Base-by-base conservation (phyloP, 2,113 vertebrate species). In the Oncorhynchus gorbuscha region DNA sequence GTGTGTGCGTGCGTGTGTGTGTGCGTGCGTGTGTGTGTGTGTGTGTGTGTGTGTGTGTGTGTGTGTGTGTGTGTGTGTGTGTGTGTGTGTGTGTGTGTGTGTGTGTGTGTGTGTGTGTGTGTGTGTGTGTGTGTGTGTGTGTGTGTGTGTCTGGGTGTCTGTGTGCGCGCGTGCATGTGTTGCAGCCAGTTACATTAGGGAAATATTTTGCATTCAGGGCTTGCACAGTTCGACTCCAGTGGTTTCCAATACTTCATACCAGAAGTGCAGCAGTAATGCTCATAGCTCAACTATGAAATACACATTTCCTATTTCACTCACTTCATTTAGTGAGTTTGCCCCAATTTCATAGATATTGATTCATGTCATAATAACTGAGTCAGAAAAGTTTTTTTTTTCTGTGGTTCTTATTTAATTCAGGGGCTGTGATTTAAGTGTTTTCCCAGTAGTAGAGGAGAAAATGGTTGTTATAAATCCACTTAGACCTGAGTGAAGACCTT, bases 161-260 rank as follows among this genome's bases (percentile, higher is more conserved):
- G 3, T 30, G 35, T 9, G 39, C 26, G 1, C 0, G 39, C 9
- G 39, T 26, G 26, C 8, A 8, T 9, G 8, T 87, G 83, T 76
- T 83, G 83, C 76, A 70, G 76, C 80, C 87, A 73, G 77, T 85
- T 84, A 78, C 81, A 76, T 81, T 80, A 75, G 81, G 77, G 81
- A 79, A 89, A 83, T 80, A 83, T 84, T 91, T 87, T 86, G 85
- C 86, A 76, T 87, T 89, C 83, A 89, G 82, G 84, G 69, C 81
- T 71, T 78, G 87, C 85, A 87, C 83, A 69, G 76, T 87, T 86
- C 83, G 82, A 83, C 83, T 83, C 81, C n/a, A 81, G 87, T 87
- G 89, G 82, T 92, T 90, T 90, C 82, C 87, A 88, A 85, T 81
- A 78, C 85, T 78, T 88, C 83, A 77, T 73, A 87, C 82, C 81